These are phyloP conservation scores for Leptoclinus maculatus DNA, from an alignment of 2,797 vertebrate species.

Conservation along the genomic window DNA sequence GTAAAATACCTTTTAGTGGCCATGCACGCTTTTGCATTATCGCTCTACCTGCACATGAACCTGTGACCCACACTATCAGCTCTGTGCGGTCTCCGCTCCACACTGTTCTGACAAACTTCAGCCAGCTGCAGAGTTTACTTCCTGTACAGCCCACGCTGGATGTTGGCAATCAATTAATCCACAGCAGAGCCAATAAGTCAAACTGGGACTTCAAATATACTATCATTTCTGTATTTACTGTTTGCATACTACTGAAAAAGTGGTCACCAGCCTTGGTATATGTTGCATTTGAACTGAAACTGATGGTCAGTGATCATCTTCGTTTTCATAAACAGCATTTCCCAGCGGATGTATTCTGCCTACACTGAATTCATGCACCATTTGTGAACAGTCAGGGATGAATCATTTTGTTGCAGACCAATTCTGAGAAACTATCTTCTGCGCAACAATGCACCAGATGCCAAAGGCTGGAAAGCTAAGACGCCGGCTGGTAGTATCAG, in stretches of 20 bases:
- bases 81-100: constrained; percentile 10
- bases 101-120: neutral
- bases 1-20: neutral
- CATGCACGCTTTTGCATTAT: neutral
- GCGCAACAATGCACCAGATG: neutral
- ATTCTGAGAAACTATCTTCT: neutral
- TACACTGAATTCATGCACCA: neutral
- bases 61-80: constrained; percentile 15
- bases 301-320: neutral
- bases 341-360: neutral
- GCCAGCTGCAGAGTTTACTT: constrained; percentile 24
- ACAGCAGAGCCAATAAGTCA: constrained; percentile 6
- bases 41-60: constrained; percentile 14
- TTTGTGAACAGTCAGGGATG: neutral
- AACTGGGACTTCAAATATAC: neutral
- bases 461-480: constrained; percentile 10
- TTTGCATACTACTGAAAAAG: neutral
- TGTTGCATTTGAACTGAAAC: neutral
- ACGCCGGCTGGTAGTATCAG: neutral
- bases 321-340: neutral
- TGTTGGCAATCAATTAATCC: constrained; percentile 5
- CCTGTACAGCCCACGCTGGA: neutral
- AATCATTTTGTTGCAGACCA: neutral
- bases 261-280: neutral
- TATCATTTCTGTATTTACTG: neutral